Evolutionary conservation across 2,888 invertebrate species (phyloP).

Genomic region (Lithophane ornitopus): DNA sequence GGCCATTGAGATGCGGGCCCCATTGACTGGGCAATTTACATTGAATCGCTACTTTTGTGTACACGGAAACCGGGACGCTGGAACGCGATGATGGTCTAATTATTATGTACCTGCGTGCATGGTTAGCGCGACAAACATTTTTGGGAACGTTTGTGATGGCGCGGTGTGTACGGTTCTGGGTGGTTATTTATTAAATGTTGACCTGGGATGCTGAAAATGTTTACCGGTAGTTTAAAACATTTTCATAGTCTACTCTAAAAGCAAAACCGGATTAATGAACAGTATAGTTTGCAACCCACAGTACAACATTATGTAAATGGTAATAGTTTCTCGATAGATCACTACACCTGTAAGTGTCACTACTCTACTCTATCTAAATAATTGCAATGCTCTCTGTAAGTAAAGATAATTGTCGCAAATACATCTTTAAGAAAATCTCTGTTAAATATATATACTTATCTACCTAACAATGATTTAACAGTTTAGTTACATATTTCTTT

Average conservation of each 20-base stretch:
- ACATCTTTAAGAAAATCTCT: neutral
- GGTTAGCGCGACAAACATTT: conserved; percentile 52
- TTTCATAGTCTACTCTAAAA: neutral
- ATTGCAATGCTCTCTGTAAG: neutral
- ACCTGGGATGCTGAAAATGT: no score
- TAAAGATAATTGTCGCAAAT: neutral
- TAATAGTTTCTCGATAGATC: conserved; percentile 1
- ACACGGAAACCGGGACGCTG: conserved; percentile 67
- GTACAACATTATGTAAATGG: neutral
- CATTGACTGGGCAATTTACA: conserved; percentile 86
- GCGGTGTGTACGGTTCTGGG: neutral
- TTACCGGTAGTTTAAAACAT: neutral
- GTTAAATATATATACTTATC: neutral
- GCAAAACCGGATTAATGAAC: neutral
- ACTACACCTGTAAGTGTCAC: neutral
- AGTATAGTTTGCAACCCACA: neutral
- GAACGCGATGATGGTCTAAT: conserved; percentile 78
- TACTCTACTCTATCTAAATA: neutral
- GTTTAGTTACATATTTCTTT: neutral
- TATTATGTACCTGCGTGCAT: conserved; percentile 66
- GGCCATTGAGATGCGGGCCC: conserved; percentile 87
- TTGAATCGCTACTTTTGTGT: conserved; percentile 85
- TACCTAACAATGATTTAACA: neutral
- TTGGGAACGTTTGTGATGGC: neutral
- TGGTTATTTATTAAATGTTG: conserved; percentile 9